Percentiles rank a stretch among this genome's conserved stretches.
These are phyloP conservation scores for Pachydiplax longipennis DNA, from an alignment of 2,888 invertebrate species.

Conservation along the genomic window DNA sequence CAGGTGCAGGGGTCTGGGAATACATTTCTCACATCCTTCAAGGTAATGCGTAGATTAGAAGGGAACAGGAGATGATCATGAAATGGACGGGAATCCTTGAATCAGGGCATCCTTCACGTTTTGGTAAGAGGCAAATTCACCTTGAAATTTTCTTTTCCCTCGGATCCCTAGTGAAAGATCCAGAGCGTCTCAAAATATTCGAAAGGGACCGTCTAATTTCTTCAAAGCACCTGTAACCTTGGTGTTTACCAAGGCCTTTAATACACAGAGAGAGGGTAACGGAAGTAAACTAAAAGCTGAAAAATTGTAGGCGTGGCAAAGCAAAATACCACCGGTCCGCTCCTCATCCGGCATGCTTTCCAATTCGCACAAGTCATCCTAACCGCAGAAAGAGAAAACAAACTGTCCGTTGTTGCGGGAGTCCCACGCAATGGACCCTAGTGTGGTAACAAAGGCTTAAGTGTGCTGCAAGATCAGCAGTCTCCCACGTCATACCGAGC, in stretches of 20 bases:
- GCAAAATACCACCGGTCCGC: background rate
- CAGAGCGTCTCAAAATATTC: background rate
- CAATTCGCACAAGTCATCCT: background rate
- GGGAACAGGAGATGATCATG: background rate
- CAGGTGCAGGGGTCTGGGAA: background rate
- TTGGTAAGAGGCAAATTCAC: background rate
- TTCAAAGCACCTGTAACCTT: conserved; percentile 5
- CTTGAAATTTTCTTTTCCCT: background rate
- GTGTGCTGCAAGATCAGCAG: background rate
- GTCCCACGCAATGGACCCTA: background rate
- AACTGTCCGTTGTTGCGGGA: background rate
- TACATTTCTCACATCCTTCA: background rate
- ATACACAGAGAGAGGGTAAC: conserved; percentile 1
- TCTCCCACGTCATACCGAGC: background rate
- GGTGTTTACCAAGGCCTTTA: conserved; percentile 6
- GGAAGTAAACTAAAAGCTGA: background rate
- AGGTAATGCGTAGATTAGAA: background rate
- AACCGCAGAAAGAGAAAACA: background rate
- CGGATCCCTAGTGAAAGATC: background rate
- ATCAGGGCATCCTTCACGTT: background rate
- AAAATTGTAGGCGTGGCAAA: background rate
- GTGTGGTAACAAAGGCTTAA: background rate
- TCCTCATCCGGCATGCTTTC: background rate
- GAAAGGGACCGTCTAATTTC: background rate
- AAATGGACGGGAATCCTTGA: background rate